Conservation (phyloP, 1,140 invertebrate species). For the Drosophila cardini region DNA sequence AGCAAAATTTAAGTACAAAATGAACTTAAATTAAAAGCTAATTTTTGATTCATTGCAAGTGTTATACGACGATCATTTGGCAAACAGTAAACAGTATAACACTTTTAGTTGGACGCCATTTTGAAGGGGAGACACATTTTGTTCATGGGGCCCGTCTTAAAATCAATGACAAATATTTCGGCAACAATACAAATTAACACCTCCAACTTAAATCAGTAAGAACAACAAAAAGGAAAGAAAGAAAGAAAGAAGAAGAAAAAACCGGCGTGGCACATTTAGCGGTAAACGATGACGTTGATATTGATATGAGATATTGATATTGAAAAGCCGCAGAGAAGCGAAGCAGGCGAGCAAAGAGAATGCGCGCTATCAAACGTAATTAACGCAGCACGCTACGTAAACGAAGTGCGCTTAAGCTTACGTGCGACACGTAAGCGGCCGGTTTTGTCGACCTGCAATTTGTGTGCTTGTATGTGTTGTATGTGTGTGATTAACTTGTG, state of each 20-base stretch:
- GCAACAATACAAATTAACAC: constrained; percentile 16
- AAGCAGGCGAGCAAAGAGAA: neutral
- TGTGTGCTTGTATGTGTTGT: constrained; percentile 3
- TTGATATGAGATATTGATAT: constrained; percentile 19
- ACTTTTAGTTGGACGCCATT: constrained; percentile 5
- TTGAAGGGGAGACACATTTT: too few species aligned
- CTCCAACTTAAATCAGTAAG: constrained; percentile 12
- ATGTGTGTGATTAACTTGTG: constrained; percentile 21
- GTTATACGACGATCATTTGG: constrained; percentile 2
- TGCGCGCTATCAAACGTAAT: constrained; percentile 49
- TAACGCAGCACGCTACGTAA: constrained; percentile 51
- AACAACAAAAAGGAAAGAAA: too few species aligned
- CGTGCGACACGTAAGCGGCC: constrained; percentile 52
- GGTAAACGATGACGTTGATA: constrained; percentile 1
- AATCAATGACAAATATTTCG: neutral
- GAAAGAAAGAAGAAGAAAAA: constrained; percentile 17
- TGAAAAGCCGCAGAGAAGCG: neutral
- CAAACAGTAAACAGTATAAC: constrained; percentile 8
- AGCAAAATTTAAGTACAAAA: neutral
- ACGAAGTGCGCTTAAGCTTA: constrained; percentile 51
- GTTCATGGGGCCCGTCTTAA: neutral
- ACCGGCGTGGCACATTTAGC: constrained; percentile 64
- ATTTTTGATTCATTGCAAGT: neutral
- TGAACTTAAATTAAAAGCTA: neutral
- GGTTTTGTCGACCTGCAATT: constrained; percentile 35